Conservation (phyloP, 2,888 invertebrate species). For the Subacronicta megacephala region DNA sequence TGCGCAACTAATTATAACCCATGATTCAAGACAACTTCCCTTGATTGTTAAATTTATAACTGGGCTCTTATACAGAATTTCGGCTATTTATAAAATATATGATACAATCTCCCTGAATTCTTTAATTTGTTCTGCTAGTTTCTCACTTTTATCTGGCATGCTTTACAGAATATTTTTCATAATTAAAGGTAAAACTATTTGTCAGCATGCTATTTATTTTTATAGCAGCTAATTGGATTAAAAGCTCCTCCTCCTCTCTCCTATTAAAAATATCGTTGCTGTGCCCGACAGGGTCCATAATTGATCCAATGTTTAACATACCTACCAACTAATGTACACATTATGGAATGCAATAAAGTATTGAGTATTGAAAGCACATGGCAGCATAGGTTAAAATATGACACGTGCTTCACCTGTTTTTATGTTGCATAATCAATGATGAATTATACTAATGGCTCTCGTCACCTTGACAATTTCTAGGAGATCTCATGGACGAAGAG, state of each 20-base stretch:
- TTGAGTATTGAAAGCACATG: too few relatives aligned
- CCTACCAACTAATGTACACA: too few relatives aligned
- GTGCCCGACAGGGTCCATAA: too few relatives aligned
- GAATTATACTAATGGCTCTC: conserved; percentile 11
- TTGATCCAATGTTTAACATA: too few relatives aligned
- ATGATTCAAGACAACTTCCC: conserved; percentile 50
- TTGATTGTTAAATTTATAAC: conserved; percentile 55
- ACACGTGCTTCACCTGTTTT: background rate
- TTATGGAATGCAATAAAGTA: too few relatives aligned
- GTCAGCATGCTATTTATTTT: conserved; percentile 9
- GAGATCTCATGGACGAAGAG: conserved; percentile 98
- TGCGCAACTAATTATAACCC: conserved; percentile 52
- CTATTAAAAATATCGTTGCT: too few relatives aligned
- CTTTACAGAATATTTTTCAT: conserved; percentile 6
- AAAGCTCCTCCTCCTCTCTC: too few relatives aligned
- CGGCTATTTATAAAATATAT: conserved; percentile 50
- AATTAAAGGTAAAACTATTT: conserved; percentile 4
- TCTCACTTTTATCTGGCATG: conserved; percentile 15
- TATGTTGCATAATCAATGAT: background rate
- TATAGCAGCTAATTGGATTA: background rate
- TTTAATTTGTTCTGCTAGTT: conserved; percentile 26
- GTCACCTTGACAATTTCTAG: conserved; percentile 81
- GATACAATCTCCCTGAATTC: conserved; percentile 44
- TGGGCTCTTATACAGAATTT: conserved; percentile 42
- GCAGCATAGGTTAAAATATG: background rate